Conservation (phyloP, 2,113 vertebrate genomes). For the Stercorarius parasiticus region DNA sequence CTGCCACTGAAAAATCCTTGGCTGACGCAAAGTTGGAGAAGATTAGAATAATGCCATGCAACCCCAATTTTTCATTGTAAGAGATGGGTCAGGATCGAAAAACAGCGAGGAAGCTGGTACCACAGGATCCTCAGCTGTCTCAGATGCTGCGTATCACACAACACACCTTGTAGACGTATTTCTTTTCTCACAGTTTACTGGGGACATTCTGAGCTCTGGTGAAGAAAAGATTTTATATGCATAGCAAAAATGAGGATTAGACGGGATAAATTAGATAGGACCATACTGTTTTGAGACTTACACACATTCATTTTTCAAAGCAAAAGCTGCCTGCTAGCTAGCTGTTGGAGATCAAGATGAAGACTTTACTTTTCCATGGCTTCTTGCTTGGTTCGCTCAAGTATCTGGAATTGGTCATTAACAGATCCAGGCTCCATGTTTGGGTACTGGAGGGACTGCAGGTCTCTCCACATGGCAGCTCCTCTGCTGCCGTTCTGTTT, state of each 20-base stretch:
- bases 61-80: not conserved
- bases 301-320: not conserved
- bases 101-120: not conserved
- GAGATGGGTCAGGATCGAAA: not conserved
- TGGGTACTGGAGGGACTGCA: not conserved
- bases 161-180: not conserved
- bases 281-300: not conserved
- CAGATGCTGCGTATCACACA: not conserved
- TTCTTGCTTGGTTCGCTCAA: not conserved
- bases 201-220: not conserved
- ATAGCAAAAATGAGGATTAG: not conserved
- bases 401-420: not conserved
- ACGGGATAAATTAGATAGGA: not conserved
- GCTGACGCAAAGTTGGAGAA: not conserved
- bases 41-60: not conserved
- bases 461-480: not conserved
- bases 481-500: not conserved
- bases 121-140: not conserved
- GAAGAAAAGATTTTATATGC: not conserved
- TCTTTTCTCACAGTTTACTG: not conserved
- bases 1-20: not conserved
- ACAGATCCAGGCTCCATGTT: not conserved
- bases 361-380: not conserved
- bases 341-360: not conserved
- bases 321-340: not conserved